Conservation (phyloP, 2,797 vertebrate genomes). For the Ptychobarbus kaznakovi region DNA sequence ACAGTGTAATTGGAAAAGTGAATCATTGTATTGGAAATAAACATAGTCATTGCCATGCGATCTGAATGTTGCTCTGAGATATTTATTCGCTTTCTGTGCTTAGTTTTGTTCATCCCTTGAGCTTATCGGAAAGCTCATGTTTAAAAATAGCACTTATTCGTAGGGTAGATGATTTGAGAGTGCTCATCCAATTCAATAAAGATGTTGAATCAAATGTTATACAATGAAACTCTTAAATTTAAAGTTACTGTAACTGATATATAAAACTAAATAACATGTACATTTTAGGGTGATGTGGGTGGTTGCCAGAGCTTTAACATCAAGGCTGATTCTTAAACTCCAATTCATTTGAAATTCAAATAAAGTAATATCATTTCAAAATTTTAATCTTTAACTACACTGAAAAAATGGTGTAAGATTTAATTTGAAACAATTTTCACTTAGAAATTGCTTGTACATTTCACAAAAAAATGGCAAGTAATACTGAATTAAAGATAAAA, state of each 20-base stretch:
- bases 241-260: not conserved
- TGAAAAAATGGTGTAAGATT: not conserved
- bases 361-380: not conserved
- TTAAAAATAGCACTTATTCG: conserved; percentile 16
- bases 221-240: not conserved
- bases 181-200: conserved; percentile 3
- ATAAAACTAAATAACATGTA: not conserved
- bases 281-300: not conserved
- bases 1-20: conserved; percentile 41
- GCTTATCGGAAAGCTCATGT: not conserved
- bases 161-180: conserved; percentile 2
- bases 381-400: not conserved
- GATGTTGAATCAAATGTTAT: not conserved
- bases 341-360: not conserved
- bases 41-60: conserved; percentile 1
- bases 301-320: not conserved
- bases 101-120: conserved; percentile 19
- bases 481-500: not conserved
- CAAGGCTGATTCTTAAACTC: not conserved
- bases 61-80: conserved; percentile 31
- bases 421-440: not conserved
- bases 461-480: not conserved
- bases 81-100: conserved; percentile 22
- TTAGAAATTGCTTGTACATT: not conserved
- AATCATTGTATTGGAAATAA: conserved; percentile 44